Conservation (phyloP, 2,888 invertebrate species). For the Lasioglossum oenotherae region DNA sequence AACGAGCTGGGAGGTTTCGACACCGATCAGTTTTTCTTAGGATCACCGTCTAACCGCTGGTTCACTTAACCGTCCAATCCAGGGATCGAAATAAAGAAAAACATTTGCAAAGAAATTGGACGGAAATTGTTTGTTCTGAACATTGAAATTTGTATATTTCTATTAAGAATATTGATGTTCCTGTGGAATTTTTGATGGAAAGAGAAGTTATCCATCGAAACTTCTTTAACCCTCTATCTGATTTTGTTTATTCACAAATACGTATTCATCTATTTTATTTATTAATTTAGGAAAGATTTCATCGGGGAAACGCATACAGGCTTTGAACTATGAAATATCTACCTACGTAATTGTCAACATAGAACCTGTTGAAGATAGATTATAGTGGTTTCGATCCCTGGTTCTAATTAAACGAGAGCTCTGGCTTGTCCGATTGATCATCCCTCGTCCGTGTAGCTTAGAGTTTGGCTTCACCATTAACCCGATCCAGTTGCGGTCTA, state of each 20-base stretch:
- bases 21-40: not conserved
- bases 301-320: not conserved
- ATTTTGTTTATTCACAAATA: too few relatives aligned
- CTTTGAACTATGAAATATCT: not conserved
- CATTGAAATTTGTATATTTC: not conserved
- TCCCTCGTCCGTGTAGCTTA: conserved; percentile 18
- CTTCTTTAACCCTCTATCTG: too few relatives aligned
- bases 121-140: not conserved
- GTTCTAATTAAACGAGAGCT: conserved; percentile 13
- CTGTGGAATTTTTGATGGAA: not conserved
- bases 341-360: not conserved
- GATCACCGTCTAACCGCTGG: conserved; percentile 15
- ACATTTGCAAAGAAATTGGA: not conserved
- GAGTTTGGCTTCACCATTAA: conserved; percentile 25
- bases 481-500: not conserved
- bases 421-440: conserved; percentile 24
- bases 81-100: not conserved
- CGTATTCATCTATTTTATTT: not conserved
- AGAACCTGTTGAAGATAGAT: not conserved
- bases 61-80: conserved; percentile 18
- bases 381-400: not conserved
- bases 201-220: not conserved
- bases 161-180: too few relatives aligned
- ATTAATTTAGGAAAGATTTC: not conserved
- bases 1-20: not conserved